A percentile compares a stretch with the other conserved stretches of the same genome.
phyloP scores from a whole-genome alignment of 2,113 vertebrate genomes.

The Ptyas mucosa region DNA sequence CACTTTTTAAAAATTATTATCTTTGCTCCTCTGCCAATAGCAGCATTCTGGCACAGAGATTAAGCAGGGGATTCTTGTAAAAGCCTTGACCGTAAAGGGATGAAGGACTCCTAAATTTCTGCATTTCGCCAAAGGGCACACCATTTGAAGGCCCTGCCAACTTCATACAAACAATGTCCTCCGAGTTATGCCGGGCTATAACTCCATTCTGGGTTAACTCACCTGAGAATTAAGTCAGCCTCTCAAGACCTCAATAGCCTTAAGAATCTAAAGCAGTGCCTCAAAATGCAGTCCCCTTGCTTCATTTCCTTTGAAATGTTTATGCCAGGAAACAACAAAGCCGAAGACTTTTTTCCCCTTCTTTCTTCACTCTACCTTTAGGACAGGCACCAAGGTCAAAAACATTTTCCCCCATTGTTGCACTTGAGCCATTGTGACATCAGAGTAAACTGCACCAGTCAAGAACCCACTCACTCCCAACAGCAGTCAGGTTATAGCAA shows the following conservation, averaged over 20 bases:
- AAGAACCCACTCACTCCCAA: neutral
- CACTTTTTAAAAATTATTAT: neutral
- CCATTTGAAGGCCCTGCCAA: neutral
- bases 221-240: neutral
- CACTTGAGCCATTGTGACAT: neutral
- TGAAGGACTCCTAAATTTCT: neutral
- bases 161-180: neutral
- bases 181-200: neutral
- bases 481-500: neutral
- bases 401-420: neutral
- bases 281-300: neutral
- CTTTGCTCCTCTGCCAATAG: neutral
- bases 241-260: neutral
- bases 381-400: neutral
- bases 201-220: neutral
- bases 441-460: neutral
- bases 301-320: neutral
- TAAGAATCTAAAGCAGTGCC: neutral
- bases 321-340: neutral
- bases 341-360: too few species aligned
- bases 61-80: neutral
- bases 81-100: neutral
- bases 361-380: neutral
- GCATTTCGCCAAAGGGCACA: neutral
- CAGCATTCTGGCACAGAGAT: neutral